Conservation (phyloP, 2,888 invertebrate genomes). For the Amblyjoppa proteus region DNA sequence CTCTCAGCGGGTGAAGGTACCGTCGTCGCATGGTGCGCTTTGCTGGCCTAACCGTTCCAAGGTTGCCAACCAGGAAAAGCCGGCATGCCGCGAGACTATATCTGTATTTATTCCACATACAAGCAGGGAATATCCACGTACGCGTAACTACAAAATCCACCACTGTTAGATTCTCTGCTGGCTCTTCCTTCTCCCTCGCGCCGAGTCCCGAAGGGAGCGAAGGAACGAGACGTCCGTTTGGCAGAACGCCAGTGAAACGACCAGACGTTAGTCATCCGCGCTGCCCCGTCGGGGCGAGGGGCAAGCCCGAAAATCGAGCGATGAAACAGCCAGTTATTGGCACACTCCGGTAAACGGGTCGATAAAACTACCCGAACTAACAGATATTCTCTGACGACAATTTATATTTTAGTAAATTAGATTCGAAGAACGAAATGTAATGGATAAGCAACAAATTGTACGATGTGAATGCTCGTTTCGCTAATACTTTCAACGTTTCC, state of each 20-base stretch:
- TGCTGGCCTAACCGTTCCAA: constrained; percentile 62
- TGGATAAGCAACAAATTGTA: background rate
- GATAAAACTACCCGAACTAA: background rate
- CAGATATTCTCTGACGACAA: background rate
- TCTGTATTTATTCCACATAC: background rate
- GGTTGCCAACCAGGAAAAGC: constrained; percentile 71
- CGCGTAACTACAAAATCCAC: constrained; percentile 41
- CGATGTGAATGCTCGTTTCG: no score
- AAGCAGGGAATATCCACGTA: background rate
- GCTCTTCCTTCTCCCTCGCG: constrained; percentile 34
- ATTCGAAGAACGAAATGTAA: background rate
- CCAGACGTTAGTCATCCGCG: constrained; percentile 73
- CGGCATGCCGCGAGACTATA: constrained; percentile 18
- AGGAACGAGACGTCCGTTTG: constrained; percentile 69
- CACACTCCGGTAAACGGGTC: constrained; percentile 3
- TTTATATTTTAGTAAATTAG: background rate
- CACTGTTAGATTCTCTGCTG: constrained; percentile 48
- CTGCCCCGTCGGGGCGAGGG: constrained; percentile 36
- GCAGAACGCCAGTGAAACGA: constrained; percentile 73
- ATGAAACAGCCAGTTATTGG: constrained; percentile 43
- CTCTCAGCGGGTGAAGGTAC: constrained; percentile 61
- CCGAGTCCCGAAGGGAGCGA: constrained; percentile 15
- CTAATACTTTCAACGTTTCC: background rate
- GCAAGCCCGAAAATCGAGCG: constrained; percentile 48
- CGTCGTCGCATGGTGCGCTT: constrained; percentile 40